Conservation (phyloP, 2,888 invertebrate genomes). For the Drosophila histrio region DNA sequence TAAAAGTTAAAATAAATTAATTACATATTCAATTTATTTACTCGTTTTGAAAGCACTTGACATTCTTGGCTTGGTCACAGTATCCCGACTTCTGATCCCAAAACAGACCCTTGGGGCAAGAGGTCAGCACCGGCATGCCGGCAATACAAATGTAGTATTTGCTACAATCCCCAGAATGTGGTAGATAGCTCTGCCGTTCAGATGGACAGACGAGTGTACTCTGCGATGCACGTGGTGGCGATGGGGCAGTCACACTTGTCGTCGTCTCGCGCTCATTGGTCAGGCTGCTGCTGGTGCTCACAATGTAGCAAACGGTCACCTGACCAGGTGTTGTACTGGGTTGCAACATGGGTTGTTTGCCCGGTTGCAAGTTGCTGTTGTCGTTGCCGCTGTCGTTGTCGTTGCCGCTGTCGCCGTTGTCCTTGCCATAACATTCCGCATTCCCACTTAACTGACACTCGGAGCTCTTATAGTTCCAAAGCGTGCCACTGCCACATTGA, state of each 20-base stretch:
- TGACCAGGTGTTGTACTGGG: conserved; percentile 31
- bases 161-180: conserved; percentile 78
- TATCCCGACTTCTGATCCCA: conserved; percentile 78
- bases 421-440: conserved; percentile 64
- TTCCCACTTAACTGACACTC: conserved; percentile 71
- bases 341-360: neutral
- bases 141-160: conserved; percentile 82
- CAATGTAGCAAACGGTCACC: conserved; percentile 59
- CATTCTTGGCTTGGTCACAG: conserved; percentile 71
- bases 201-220: conserved; percentile 65
- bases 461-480: conserved; percentile 75
- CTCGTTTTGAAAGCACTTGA: conserved; percentile 61
- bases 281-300: conserved; percentile 30
- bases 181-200: conserved; percentile 71
- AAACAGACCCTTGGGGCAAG: conserved; percentile 78
- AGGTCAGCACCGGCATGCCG: conserved; percentile 79
- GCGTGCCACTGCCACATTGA: conserved; percentile 75
- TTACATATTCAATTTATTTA: conserved; percentile 33
- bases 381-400: neutral
- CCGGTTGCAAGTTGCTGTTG: neutral
- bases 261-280: conserved; percentile 19
- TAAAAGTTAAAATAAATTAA: neutral
- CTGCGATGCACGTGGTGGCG: conserved; percentile 39
- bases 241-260: conserved; percentile 20
- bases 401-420: neutral